Conservation (phyloP, 2,888 invertebrate species). For the Cistogaster globosa region DNA sequence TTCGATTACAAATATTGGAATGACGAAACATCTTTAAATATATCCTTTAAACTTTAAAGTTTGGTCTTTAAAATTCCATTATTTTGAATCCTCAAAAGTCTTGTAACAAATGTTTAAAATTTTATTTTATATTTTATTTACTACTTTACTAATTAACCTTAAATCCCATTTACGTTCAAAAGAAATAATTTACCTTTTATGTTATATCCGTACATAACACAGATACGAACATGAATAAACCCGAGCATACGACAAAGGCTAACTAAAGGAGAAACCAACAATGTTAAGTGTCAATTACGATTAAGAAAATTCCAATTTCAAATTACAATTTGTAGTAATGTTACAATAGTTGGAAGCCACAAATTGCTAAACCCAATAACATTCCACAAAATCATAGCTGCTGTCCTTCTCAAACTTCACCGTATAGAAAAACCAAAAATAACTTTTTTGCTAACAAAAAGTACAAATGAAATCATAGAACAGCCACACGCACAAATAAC, state of each 20-base stretch:
- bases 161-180: constrained; percentile 54
- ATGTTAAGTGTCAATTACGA: constrained; percentile 73
- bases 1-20: no score
- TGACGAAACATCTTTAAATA: no score
- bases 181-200: constrained; percentile 62
- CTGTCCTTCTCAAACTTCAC: constrained; percentile 34
- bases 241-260: constrained; percentile 23
- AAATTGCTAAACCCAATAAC: constrained; percentile 70
- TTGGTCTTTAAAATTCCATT: no score
- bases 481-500: background rate
- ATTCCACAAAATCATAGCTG: constrained; percentile 64
- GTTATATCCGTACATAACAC: constrained; percentile 1
- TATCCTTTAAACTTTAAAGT: no score
- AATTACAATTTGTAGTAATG: constrained; percentile 72
- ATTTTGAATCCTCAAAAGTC: no score
- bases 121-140: constrained; percentile 40
- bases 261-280: constrained; percentile 58
- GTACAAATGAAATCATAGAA: background rate
- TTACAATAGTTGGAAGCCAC: constrained; percentile 67
- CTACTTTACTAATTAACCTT: constrained; percentile 62
- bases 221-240: background rate
- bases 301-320: constrained; percentile 72
- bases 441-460: constrained; percentile 54
- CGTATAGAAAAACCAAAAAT: constrained; percentile 40
- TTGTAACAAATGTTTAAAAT: background rate